Base-by-base conservation (phyloP, 2,888 invertebrate genomes). In the Synergus gifuensis region DNA sequence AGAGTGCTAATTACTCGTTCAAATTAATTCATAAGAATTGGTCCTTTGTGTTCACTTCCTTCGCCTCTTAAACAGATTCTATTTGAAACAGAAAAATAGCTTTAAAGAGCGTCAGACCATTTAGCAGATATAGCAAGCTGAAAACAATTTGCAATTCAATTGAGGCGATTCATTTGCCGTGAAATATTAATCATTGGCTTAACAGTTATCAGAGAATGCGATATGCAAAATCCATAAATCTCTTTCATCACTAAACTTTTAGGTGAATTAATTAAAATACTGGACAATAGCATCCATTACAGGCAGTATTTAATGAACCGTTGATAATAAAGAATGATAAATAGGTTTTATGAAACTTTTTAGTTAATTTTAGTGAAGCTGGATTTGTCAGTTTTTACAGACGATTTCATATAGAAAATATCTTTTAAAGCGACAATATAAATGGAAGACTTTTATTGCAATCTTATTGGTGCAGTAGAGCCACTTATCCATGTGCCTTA, bases 131-230 rank as follows among this genome's bases (percentile, higher is more conserved):
- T 82, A 66, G 81, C 78, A 81, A 82, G 81, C 79, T 81, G 81
- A 81, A 81, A 83, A 81, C 81, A 84, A 86, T 84, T 83, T 85
- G 82, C 83, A 84, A 84, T 84, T 84, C 83, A 86, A 84, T 86
- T 81, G 82, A 79, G 62, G 62, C 80, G 64, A 81, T 83, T 83
- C 82, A 83, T 85, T 83, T 83, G 80, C 84, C 81, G 79, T 83
- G 79, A 83, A 84, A 85, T 84, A 85, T 84, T 84, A 84, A 83
- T 83, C 82, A 81, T 82, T 80, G 80, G 62, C 78, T 81, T 79
- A 77, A 79, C 28, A 22, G 18, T 62, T 62, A 58, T 58, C 58
- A 58, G 2, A 18, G 18, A 58, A 58, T 58, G 18, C 54, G 54
- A n/a, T 54, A 54, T 54, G n/a, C 54, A 54, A 54, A 54, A 18